Evolutionary conservation across 2,797 vertebrate genomes (phyloP), one percentile per base, ranked within the genome.

Genomic region (Nyctalus aviator): DNA sequence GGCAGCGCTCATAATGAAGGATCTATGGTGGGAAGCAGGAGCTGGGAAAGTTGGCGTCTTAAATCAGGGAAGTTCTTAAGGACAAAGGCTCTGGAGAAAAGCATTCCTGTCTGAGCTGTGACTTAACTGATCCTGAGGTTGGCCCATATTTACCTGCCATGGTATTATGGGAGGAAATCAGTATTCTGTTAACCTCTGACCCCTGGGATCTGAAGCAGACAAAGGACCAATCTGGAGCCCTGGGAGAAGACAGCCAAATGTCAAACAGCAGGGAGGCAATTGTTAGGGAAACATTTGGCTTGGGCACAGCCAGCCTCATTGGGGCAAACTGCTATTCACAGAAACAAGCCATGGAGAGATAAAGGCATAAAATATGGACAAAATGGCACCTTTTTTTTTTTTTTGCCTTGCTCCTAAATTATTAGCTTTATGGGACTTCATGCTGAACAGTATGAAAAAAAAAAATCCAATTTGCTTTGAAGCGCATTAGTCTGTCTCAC

Each of bases 391-490:
- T 96, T 95, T 97, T 90, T 84, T 96, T 44, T 44, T 37, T 37
- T 37, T 37, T 37, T 37, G 97, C 97, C 97, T 98, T 93, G 97
- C 94, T 97, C 97, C 97, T 97, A 97, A 98, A 98, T 97, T 98
- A 97, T 98, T 97, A 94, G 98, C 97, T 98, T 98, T 98, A 98
- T 98, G 97, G 98, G 98, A 98, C 98, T 98, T 98, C 98, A 98
- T 96, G 98, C 98, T 98, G 98, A 98, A 98, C 71, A 2, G 95
- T 97, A 98, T 96, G 97, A 64, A 98, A 98, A 98, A 98, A 98
- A n/a, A 98, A 98, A 98, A 98, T 96, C 97, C 98, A 98, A 98
- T 98, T 98, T 98, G 98, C 98, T 98, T 98, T 98, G 98, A 98
- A 98, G 98, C 96, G 2, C 97, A 98, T 98, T 98, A 98, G 98